Base-by-base conservation (phyloP, 2,888 invertebrate species). In the Coenonympha glycerion region DNA sequence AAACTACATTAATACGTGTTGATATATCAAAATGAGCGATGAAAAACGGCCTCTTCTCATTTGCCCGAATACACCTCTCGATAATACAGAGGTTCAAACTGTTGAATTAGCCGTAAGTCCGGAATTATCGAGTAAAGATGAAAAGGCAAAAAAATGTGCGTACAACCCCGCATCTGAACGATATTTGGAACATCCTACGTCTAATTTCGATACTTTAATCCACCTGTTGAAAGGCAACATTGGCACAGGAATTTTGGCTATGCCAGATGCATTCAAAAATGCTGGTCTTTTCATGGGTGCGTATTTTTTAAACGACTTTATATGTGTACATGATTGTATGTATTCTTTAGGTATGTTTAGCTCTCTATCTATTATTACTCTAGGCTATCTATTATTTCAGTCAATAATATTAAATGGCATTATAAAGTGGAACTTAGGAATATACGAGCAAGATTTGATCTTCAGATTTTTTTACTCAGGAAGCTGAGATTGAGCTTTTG, bases 161-260 rank as follows among this genome's bases (percentile, higher is more conserved):
- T 86, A 88, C 55, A 68, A 92, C 71, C 93, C 93, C 34, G 85
- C 91, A 8, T 80, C 90, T 13, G 92, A 93, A 70, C 87, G 94
- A 63, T 88, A 90, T 49, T 75, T 94, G 62, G 93, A 93, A 66
- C 91, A 94, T 77, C 94, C 94, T 0, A 94, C 94, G 3, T 93
- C 94, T 58, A 95, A 93, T 80, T 88, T 92, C 62, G 93, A 93
- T 68, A 93, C 94, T 1, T 87, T 93, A 74, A 91, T 93, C 60
- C 92, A 92, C 71, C 79, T 93, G 56, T 77, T 93, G 28, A 93
- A 93, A 75, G 92, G 92, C 19, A 92, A 92, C 64, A 89, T 91
- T 57, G 98, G 98, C 5, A 98, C 98, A 0, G 99, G 99, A 3
- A 97, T 99, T 62, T 86, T 99, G 60, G 98, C 99, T 5, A 96